phyloP scores from a whole-genome alignment of 2,113 vertebrate species.

The Tragelaphus buxtoni region DNA sequence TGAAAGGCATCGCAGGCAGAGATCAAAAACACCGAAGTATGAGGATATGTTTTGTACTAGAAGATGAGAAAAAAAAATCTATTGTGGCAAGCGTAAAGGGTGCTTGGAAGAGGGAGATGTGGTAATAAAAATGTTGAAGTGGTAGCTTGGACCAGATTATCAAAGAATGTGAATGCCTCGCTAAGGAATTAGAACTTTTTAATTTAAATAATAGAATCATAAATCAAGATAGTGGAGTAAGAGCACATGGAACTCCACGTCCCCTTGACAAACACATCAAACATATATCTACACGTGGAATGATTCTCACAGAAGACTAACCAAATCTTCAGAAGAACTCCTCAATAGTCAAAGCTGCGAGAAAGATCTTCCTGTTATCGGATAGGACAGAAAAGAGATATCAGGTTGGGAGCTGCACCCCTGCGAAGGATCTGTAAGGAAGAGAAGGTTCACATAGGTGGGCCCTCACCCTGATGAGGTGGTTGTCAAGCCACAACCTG shows the following conservation, averaged over 20 bases:
- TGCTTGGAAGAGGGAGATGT: neutral
- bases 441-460: neutral
- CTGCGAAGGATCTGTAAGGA: neutral
- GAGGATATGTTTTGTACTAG: neutral
- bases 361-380: neutral
- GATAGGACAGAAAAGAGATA: neutral
- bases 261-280: neutral
- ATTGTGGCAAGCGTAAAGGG: neutral
- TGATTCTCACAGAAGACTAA: neutral
- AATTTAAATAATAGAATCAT: neutral
- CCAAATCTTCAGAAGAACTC: neutral
- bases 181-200: neutral
- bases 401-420: neutral
- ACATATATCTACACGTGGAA: neutral
- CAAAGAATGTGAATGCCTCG: neutral
- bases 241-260: neutral
- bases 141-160: neutral
- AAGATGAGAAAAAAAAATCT: neutral
- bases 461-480: neutral
- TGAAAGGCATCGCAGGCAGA: neutral
- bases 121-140: neutral
- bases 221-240: neutral
- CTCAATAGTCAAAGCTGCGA: neutral
- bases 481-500: neutral
- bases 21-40: neutral